A percentile compares a stretch with the other conserved stretches of the same genome.
Evolutionary conservation across 2,888 invertebrate genomes (phyloP).

Genomic region (Pemphredon lugubris): DNA sequence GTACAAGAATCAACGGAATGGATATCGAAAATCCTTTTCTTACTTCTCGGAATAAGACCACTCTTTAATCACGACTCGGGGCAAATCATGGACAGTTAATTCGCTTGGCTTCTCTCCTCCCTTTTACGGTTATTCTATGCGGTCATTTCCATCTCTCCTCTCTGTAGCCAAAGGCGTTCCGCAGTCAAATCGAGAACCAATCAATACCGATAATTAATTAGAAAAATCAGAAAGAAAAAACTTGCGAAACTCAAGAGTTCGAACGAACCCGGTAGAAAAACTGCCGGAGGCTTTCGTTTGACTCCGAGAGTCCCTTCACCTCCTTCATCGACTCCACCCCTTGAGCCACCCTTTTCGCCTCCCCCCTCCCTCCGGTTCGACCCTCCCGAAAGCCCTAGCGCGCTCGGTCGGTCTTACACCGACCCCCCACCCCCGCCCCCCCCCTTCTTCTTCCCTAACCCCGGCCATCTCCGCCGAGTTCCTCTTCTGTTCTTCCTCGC

Average conservation of each 20-base stretch:
- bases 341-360: conserved; percentile 32
- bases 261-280: conserved; percentile 64
- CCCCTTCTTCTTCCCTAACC: conserved; percentile 33
- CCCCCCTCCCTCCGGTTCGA: conserved; percentile 29
- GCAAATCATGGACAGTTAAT: conserved; percentile 65
- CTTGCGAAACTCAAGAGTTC: conserved; percentile 72
- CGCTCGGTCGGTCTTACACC: conserved; percentile 52
- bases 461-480: conserved; percentile 14
- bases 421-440: conserved; percentile 33
- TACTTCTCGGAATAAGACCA: conserved; percentile 46
- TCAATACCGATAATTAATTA: conserved; percentile 78
- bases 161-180: conserved; percentile 62
- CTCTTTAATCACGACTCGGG: conserved; percentile 63
- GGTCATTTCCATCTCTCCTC: conserved; percentile 63
- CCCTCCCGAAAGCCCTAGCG: conserved; percentile 46
- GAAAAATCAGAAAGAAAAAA: conserved; percentile 73
- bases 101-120: conserved; percentile 59
- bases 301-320: conserved; percentile 52
- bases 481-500: conserved; percentile 49
- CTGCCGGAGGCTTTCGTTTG: conserved; percentile 69
- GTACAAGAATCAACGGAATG: conserved; percentile 28
- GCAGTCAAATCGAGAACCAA: conserved; percentile 72
- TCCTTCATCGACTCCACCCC: conserved; percentile 45
- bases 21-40: conserved; percentile 58
- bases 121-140: conserved; percentile 59